Evolutionary conservation across 2,888 invertebrate species (phyloP).

Genomic region (Blastobasis adustella): DNA sequence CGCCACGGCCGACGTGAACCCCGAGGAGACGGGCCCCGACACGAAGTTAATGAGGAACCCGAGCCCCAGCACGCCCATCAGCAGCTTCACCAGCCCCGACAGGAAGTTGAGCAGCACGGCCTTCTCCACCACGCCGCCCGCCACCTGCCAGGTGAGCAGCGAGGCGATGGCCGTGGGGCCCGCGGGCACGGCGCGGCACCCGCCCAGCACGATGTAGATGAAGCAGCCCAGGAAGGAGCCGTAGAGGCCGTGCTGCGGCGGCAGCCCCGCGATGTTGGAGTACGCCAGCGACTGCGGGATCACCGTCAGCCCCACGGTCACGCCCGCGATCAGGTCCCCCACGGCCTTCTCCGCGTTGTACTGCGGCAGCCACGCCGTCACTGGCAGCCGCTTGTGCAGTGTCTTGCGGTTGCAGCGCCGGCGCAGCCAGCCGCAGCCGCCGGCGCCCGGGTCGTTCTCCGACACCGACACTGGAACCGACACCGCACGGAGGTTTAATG

Average conservation of each 20-base stretch:
- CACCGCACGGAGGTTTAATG: conserved; percentile 44
- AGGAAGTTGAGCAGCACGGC: conserved; percentile 85
- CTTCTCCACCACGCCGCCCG: conserved; percentile 79
- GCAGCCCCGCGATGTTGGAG: conserved; percentile 85
- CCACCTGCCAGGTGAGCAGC: conserved; percentile 86
- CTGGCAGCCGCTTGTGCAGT: conserved; percentile 82
- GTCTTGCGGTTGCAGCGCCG: conserved; percentile 80
- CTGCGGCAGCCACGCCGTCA: conserved; percentile 84
- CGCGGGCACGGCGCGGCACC: conserved; percentile 93
- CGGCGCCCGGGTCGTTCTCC: conserved; percentile 41
- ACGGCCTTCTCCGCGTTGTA: conserved; percentile 83
- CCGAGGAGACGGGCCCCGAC: conserved; percentile 91
- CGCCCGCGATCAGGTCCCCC: conserved; percentile 92
- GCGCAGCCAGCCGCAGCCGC: conserved; percentile 49
- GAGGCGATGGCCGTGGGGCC: conserved; percentile 96
- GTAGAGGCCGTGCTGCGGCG: conserved; percentile 92
- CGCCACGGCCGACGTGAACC: conserved; percentile 93
- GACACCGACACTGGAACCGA: conserved; percentile 31
- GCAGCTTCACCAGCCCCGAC: conserved; percentile 81
- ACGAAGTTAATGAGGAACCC: conserved; percentile 93
- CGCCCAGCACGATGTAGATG: conserved; percentile 92
- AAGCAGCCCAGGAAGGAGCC: conserved; percentile 95
- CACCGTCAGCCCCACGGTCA: conserved; percentile 94
- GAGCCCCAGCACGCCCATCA: conserved; percentile 89
- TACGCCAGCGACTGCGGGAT: conserved; percentile 93